Evolutionary conservation across 2,797 vertebrate species (phyloP).

Genomic region (Gallirallus australis): DNA sequence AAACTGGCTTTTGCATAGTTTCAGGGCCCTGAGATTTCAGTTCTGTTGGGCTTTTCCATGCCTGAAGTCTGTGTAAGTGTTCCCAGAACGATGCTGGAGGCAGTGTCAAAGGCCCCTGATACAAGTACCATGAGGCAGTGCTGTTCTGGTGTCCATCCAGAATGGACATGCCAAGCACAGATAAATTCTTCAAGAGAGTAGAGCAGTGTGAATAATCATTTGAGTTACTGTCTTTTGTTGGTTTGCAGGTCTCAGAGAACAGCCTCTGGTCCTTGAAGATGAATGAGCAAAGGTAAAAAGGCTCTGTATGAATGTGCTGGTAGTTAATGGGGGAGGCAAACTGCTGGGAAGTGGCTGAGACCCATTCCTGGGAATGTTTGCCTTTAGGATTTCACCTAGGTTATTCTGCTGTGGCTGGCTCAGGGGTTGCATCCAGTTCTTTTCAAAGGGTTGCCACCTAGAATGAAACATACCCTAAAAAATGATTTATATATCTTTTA

Average conservation of each 20-base stretch:
- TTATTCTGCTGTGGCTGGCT: neutral
- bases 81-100: neutral
- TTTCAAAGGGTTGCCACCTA: neutral
- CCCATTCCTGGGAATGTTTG: neutral
- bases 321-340: neutral
- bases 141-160: neutral
- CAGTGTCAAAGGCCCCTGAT: neutral
- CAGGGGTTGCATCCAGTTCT: neutral
- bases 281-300: slow-evolving; percentile 52
- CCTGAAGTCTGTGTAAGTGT: neutral
- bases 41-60: neutral
- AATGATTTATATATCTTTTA: neutral
- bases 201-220: neutral
- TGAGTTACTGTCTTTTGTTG: neutral
- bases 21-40: neutral
- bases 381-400: neutral
- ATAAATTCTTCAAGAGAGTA: neutral
- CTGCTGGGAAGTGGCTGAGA: neutral
- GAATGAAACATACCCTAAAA: neutral
- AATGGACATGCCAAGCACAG: neutral
- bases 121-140: neutral
- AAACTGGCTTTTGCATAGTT: neutral
- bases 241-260: neutral
- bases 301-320: neutral
- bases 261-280: neutral